Conservation (phyloP, 2,888 invertebrate genomes). For the Cremastobaeus sp. region DNA sequence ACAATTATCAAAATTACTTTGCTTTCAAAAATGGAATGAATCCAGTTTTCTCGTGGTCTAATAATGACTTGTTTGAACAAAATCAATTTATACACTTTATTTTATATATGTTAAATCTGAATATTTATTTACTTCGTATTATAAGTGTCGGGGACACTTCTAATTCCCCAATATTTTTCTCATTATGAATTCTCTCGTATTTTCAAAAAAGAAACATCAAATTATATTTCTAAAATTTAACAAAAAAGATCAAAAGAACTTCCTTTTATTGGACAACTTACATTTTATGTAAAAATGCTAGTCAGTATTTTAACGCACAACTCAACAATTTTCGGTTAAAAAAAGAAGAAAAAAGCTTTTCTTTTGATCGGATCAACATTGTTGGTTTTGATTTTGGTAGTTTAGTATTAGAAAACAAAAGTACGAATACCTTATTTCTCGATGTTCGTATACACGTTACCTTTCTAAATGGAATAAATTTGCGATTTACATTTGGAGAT, state of each 20-base stretch:
- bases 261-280: constrained; percentile 27
- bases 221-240: not conserved
- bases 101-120: not conserved
- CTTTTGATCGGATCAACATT: too few species aligned
- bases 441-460: too few species aligned
- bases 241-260: not conserved
- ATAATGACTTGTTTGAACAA: not conserved
- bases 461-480: too few species aligned
- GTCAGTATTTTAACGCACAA: constrained; percentile 70
- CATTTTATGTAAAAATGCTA: constrained; percentile 71
- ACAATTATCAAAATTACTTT: constrained; percentile 9
- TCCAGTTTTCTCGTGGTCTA: too few species aligned
- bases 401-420: too few species aligned
- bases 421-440: too few species aligned
- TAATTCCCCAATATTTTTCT: too few species aligned
- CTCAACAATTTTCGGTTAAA: constrained; percentile 24
- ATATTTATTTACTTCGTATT: not conserved
- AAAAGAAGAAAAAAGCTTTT: not conserved
- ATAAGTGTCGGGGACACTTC: too few species aligned
- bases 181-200: too few species aligned
- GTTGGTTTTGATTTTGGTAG: not conserved
- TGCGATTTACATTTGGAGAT: too few species aligned
- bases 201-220: too few species aligned
- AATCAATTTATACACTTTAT: not conserved
- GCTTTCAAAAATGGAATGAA: not conserved